phyloP scores from a whole-genome alignment of 2,888 invertebrate species.

The Antitype chi region DNA sequence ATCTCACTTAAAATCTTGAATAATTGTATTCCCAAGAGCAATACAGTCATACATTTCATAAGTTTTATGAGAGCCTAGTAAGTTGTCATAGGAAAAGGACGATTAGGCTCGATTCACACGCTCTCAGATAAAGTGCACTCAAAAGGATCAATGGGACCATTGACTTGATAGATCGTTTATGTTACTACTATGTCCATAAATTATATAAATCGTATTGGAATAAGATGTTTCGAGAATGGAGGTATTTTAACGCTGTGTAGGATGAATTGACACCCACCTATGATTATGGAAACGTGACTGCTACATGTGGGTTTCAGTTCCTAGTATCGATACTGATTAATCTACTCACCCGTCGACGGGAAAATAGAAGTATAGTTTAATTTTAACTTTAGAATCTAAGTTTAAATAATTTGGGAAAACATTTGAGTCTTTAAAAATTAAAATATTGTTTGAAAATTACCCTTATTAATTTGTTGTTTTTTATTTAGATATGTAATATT shows the following conservation, averaged over 20 bases:
- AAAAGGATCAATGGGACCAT: conserved; percentile 37
- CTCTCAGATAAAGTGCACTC: conserved; percentile 51
- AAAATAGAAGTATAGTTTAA: background rate
- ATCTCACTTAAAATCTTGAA: conserved; percentile 26
- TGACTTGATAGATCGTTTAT: conserved; percentile 31
- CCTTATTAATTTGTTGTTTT: background rate
- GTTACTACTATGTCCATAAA: conserved; percentile 20
- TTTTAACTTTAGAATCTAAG: background rate
- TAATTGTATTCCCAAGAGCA: conserved; percentile 11
- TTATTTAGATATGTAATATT: too few relatives aligned
- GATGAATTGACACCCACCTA: conserved; percentile 1
- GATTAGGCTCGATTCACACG: conserved; percentile 42
- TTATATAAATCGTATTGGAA: conserved; percentile 27
- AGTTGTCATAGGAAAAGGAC: conserved; percentile 15
- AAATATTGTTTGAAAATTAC: background rate
- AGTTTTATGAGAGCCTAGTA: conserved; percentile 30
- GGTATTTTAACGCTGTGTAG: background rate
- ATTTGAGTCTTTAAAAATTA: background rate
- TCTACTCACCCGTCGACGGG: conserved; percentile 8
- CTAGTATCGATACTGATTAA: conserved; percentile 26
- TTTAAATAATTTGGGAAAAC: background rate
- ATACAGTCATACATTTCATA: conserved; percentile 20
- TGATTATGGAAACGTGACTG: background rate
- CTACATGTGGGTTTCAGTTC: background rate
- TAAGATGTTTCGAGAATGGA: conserved; percentile 12